Percentiles rank a stretch among this genome's conserved stretches.
These are phyloP conservation scores for Xanthostigma xanthostigma DNA, from an alignment of 2,888 invertebrate genomes.

Conservation along the genomic window DNA sequence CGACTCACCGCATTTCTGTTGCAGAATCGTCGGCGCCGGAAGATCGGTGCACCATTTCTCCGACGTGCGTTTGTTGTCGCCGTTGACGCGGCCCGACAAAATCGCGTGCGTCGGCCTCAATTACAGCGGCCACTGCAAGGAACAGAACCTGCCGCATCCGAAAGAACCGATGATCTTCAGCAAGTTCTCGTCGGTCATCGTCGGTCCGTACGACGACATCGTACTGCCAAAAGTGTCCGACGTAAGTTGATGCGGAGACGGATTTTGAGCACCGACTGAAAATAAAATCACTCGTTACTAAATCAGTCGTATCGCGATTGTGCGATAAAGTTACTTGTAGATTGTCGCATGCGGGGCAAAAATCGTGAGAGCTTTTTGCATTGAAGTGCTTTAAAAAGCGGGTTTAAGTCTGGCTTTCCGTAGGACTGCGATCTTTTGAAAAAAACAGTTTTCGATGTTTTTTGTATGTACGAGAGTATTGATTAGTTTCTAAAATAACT, in stretches of 20 bases:
- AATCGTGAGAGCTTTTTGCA: no score
- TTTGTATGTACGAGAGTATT: no score
- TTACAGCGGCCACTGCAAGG: conserved; percentile 72
- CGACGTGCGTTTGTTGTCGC: conserved; percentile 48
- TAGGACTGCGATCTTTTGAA: no score
- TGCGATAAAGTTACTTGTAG: no score
- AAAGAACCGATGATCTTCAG: conserved; percentile 73
- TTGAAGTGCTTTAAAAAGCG: no score
- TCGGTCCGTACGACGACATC: conserved; percentile 57
- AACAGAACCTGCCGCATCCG: conserved; percentile 54
- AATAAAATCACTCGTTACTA: background rate
- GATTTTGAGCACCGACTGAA: background rate
- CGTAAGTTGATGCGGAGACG: conserved; percentile 27
- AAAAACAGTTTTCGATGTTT: no score
- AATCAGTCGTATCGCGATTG: background rate
- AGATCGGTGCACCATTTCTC: conserved; percentile 35
- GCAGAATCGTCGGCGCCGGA: conserved; percentile 36
- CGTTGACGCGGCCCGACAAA: conserved; percentile 68
- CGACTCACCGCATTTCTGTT: conserved; percentile 11
- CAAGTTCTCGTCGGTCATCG: conserved; percentile 67
- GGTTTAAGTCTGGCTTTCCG: no score
- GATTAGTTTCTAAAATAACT: no score
- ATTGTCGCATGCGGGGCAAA: no score
- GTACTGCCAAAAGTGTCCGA: conserved; percentile 43
- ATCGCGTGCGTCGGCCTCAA: conserved; percentile 75